phyloP scores from a whole-genome alignment of 2,797 vertebrate species.

The Coendou prehensilis region DNA sequence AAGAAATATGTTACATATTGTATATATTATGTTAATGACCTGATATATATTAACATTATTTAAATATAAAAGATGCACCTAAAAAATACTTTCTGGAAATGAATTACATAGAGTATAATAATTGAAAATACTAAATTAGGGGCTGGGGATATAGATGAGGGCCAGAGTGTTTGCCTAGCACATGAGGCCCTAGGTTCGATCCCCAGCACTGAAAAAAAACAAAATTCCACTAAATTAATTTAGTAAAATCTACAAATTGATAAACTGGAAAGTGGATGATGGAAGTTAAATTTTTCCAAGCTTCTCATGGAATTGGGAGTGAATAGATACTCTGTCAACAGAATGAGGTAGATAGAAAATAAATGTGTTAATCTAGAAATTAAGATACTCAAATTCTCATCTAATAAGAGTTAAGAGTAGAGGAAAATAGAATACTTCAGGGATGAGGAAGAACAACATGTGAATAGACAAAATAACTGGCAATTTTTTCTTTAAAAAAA shows the following conservation, averaged over 20 bases:
- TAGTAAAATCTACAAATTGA: conserved; percentile 19
- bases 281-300: not conserved
- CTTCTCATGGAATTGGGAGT: not conserved
- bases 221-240: not conserved
- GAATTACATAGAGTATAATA: not conserved
- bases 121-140: not conserved
- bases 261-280: not conserved
- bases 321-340: not conserved
- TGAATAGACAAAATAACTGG: not conserved
- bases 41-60: not conserved
- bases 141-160: not conserved
- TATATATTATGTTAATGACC: not conserved
- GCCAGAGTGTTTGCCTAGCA: not conserved
- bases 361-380: not conserved
- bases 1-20: not conserved
- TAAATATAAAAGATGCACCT: not conserved
- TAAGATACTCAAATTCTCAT: not conserved
- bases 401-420: not conserved
- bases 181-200: too few relatives aligned
- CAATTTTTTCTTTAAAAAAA: not conserved
- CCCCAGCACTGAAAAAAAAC: not conserved
- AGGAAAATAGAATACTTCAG: not conserved
- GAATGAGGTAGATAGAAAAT: not conserved
- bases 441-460: not conserved
- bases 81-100: not conserved